Conservation (phyloP, 2,888 invertebrate genomes). For the Latrodectus elegans region DNA sequence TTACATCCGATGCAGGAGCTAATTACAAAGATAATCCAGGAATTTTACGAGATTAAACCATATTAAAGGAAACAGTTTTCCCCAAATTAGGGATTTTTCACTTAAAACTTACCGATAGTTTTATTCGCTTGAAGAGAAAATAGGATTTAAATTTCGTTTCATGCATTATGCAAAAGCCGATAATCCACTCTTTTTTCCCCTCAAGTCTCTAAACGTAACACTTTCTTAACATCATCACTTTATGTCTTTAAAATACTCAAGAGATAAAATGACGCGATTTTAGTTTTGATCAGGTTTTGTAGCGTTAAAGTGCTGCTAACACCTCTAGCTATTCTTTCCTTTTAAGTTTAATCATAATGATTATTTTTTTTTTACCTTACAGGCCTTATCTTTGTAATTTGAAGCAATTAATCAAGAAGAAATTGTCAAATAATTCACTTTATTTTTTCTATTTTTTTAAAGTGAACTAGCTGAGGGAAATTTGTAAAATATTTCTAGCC, state of each 20-base stretch:
- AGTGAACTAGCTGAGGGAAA: too few relatives aligned
- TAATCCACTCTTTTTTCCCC: constrained; percentile 13
- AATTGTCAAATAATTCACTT: too few relatives aligned
- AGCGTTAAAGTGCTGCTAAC: background rate
- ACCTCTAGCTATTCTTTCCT: background rate
- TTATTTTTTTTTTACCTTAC: too few relatives aligned
- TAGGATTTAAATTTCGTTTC: constrained; percentile 32
- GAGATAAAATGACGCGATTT: constrained; percentile 13
- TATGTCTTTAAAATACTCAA: constrained; percentile 23
- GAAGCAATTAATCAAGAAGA: too few relatives aligned
- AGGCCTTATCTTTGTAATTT: too few relatives aligned
- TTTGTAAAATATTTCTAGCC: too few relatives aligned
- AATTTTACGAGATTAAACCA: constrained; percentile 41
- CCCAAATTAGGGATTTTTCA: constrained; percentile 19
- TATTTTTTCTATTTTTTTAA: too few relatives aligned
- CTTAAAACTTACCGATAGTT: constrained; percentile 15
- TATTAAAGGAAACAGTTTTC: constrained; percentile 18
- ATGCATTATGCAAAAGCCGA: constrained; percentile 17
- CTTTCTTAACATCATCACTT: constrained; percentile 22
- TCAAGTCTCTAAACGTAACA: constrained; percentile 4
- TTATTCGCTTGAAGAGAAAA: constrained; percentile 30
- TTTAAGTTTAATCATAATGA: background rate
- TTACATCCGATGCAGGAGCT: background rate
- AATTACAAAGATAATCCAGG: constrained; percentile 32
- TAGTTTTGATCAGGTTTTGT: background rate